Conservation (phyloP, 2,888 invertebrate genomes). For the Eupithecia inturbata region DNA sequence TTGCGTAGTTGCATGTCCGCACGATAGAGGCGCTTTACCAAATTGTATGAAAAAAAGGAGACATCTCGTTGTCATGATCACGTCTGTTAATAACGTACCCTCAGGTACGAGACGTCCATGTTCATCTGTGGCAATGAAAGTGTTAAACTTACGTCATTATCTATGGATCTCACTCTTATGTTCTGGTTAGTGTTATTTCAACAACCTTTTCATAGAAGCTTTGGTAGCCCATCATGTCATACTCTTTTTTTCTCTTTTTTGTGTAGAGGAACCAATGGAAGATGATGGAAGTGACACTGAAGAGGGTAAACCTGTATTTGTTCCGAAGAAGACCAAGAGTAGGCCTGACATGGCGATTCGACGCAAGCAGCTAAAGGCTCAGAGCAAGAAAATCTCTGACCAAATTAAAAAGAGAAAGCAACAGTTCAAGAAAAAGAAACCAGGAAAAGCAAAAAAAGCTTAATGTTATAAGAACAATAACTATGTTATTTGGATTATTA, state of each 20-base stretch:
- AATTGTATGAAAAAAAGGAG: no score
- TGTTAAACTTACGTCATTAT: neutral
- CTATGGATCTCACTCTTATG: neutral
- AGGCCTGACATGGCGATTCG: slow-evolving; percentile 77
- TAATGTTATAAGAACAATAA: neutral
- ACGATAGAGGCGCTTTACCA: no score
- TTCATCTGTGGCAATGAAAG: neutral
- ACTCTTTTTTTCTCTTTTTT: neutral
- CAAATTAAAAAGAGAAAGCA: slow-evolving; percentile 79
- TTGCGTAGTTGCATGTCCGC: no score
- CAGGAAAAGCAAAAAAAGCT: slow-evolving; percentile 43
- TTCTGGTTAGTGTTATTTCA: no score
- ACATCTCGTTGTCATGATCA: no score
- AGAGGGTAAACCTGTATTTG: slow-evolving; percentile 52
- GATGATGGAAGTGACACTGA: slow-evolving; percentile 52
- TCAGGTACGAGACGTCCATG: neutral
- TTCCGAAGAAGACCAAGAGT: slow-evolving; percentile 63
- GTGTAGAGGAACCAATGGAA: slow-evolving; percentile 69
- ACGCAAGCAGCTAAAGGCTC: slow-evolving; percentile 78
- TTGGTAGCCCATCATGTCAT: neutral
- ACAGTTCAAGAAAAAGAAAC: slow-evolving; percentile 71
- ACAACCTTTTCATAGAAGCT: neutral
- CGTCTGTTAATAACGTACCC: no score
- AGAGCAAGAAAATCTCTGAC: slow-evolving; percentile 76
- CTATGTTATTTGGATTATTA: no score